These are phyloP conservation scores for Aromia moschata DNA, from an alignment of 2,888 invertebrate species.

Conservation along the genomic window DNA sequence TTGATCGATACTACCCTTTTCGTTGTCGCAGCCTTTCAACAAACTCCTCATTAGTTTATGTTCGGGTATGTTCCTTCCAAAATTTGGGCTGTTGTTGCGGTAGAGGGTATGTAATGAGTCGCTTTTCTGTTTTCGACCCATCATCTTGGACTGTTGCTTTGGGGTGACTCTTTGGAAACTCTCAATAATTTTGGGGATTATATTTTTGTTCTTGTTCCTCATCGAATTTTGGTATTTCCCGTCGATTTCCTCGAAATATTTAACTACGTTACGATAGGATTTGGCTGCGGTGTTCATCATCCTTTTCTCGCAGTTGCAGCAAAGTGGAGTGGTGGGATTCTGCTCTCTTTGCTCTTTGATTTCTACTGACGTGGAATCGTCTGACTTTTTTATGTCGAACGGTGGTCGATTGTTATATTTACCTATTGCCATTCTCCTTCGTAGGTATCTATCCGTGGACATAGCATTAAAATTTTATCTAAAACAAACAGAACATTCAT, in stretches of 20 bases:
- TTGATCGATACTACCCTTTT: slow-evolving; percentile 6
- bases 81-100: slow-evolving; percentile 33
- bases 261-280: slow-evolving; percentile 31
- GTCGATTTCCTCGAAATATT: slow-evolving; percentile 30
- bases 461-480: slow-evolving; percentile 33
- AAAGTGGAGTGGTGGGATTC: not conserved
- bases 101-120: slow-evolving; percentile 39
- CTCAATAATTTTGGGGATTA: slow-evolving; percentile 41
- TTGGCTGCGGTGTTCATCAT: slow-evolving; percentile 27
- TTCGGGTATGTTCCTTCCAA: slow-evolving; percentile 47
- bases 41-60: slow-evolving; percentile 49
- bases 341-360: slow-evolving; percentile 16
- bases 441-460: slow-evolving; percentile 33
- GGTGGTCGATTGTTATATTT: slow-evolving; percentile 46
- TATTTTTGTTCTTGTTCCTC: slow-evolving; percentile 19
- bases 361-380: slow-evolving; percentile 30
- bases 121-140: not conserved
- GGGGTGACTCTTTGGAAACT: slow-evolving; percentile 38
- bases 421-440: slow-evolving; percentile 41
- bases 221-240: slow-evolving; percentile 10
- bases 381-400: slow-evolving; percentile 40
- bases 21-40: slow-evolving; percentile 36
- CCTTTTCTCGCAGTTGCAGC: slow-evolving; percentile 31
- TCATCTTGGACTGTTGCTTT: slow-evolving; percentile 10
- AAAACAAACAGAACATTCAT: not conserved